phyloP scores from a whole-genome alignment of 2,797 vertebrate species.

The Miichthys miiuy region DNA sequence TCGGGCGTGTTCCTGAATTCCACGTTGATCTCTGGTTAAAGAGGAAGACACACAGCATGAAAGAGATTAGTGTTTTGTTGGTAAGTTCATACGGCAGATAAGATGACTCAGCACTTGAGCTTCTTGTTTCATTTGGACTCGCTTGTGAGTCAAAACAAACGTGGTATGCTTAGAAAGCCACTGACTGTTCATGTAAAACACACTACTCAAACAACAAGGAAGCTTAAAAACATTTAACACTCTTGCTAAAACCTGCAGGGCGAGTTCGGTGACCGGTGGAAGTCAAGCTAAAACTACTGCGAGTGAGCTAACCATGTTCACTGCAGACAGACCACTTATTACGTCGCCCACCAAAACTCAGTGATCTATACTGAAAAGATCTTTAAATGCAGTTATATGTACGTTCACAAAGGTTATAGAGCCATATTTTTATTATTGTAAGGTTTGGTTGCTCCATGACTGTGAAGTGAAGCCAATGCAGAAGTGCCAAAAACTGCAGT shows the following conservation, averaged over 20 bases:
- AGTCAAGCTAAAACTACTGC: neutral
- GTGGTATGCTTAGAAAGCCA: neutral
- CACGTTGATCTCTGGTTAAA: constrained; percentile 12
- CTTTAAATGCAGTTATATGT: neutral
- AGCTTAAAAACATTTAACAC: neutral
- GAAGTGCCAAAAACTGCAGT: no score
- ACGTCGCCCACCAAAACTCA: no score
- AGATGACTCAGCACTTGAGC: neutral
- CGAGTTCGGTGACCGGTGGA: neutral
- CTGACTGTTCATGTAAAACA: neutral
- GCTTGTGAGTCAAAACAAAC: constrained; percentile 14
- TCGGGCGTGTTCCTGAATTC: constrained; percentile 1
- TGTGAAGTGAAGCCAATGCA: no score
- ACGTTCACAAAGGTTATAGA: no score
- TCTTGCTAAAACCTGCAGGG: neutral
- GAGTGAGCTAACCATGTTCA: neutral
- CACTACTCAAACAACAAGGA: neutral
- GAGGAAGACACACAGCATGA: neutral
- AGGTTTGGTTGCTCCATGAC: no score
- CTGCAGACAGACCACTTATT: neutral
- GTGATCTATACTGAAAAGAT: neutral
- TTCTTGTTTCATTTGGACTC: neutral
- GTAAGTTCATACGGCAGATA: neutral
- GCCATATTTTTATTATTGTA: no score
- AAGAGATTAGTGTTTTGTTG: neutral